Evolutionary conservation across 2,888 invertebrate species (phyloP).

Genomic region (Phragmatobia fuliginosa): DNA sequence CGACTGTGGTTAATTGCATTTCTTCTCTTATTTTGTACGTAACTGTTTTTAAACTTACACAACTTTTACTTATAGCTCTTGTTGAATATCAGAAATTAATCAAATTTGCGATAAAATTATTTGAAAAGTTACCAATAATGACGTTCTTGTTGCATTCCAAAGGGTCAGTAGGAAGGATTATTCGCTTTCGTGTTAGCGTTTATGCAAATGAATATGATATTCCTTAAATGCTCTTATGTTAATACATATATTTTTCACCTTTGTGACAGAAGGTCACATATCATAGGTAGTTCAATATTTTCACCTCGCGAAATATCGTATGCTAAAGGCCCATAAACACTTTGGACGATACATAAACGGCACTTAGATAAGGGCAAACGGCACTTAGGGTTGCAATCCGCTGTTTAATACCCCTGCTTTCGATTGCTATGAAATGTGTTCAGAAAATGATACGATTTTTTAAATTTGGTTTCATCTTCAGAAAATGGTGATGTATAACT

Average conservation of each 20-base stretch:
- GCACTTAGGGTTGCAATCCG: constrained; percentile 53
- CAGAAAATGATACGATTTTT: constrained; percentile 13
- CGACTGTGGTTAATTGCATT: no score
- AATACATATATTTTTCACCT: neutral
- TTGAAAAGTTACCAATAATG: no score
- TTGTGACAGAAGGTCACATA: neutral
- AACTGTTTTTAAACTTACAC: no score
- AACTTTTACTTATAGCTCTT: no score
- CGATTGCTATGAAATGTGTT: constrained; percentile 35
- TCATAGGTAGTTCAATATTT: constrained; percentile 33
- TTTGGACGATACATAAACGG: constrained; percentile 57
- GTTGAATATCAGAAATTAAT: no score
- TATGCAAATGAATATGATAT: no score
- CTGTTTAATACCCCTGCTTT: constrained; percentile 36
- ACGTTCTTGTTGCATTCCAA: no score
- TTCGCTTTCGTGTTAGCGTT: no score
- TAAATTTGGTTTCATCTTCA: neutral
- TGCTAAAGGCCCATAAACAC: constrained; percentile 59
- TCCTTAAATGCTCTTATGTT: neutral
- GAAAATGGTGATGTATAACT: neutral
- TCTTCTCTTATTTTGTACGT: no score
- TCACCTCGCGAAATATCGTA: constrained; percentile 47
- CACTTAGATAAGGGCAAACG: constrained; percentile 61
- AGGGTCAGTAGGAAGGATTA: no score
- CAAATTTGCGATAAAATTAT: no score